Percentiles rank a stretch among this genome's conserved stretches.
Conservation (phyloP, 37 sponge, comb jelly and placozoan species). For the Geodia barretti region DNA sequence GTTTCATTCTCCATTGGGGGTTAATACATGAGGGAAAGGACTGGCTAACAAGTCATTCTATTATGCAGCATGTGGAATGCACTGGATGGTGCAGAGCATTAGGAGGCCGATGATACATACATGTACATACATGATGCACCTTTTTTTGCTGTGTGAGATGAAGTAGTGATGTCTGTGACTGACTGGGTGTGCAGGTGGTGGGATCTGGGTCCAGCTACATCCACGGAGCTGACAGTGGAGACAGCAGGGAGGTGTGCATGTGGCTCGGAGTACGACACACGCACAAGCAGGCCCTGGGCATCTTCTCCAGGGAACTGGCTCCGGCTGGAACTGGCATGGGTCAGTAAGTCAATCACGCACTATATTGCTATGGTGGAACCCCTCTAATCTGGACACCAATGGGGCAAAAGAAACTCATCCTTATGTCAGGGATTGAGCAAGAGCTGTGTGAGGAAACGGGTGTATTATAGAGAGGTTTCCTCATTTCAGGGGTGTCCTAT, state of each 20-base stretch:
- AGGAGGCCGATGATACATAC: too few species aligned
- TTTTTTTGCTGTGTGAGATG: neutral
- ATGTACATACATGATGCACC: neutral
- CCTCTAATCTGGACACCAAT: too few species aligned
- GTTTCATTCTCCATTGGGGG: too few species aligned
- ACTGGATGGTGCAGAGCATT: too few species aligned
- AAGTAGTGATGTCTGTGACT: neutral
- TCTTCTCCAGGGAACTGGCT: constrained; percentile 87
- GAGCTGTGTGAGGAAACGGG: too few species aligned
- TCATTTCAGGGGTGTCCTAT: too few species aligned
- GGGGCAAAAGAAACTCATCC: too few species aligned
- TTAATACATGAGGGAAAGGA: too few species aligned
- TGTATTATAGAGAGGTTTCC: neutral
- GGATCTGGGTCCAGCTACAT: constrained; percentile 70
- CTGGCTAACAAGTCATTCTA: too few species aligned
- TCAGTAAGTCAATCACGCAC: neutral
- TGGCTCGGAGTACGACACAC: constrained; percentile 87
- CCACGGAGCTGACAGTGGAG: neutral
- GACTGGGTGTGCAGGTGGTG: constrained; percentile 30
- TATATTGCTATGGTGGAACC: too few species aligned
- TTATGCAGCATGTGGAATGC: too few species aligned
- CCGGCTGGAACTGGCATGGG: constrained; percentile 98
- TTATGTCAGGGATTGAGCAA: too few species aligned
- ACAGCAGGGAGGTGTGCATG: constrained; percentile 69
- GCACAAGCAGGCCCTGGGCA: constrained; percentile 80